Evolutionary conservation across 2,797 vertebrate species (phyloP).

Genomic region (Phalanger gymnotis): DNA sequence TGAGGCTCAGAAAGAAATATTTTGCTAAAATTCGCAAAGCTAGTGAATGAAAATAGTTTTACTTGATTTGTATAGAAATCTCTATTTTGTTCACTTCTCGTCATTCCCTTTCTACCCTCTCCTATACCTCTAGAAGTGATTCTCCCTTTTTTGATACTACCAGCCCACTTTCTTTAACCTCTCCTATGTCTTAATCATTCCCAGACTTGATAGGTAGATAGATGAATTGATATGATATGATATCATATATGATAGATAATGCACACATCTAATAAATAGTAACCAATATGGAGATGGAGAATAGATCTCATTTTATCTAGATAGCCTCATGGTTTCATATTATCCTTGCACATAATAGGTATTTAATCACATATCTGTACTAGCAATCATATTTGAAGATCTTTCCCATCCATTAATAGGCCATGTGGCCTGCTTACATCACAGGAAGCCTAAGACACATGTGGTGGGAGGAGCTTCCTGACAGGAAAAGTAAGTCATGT

Average conservation of each 20-base stretch:
- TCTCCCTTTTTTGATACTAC: neutral
- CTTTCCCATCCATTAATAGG: no score
- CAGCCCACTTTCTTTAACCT: neutral
- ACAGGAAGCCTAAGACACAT: no score
- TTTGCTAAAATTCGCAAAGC: neutral
- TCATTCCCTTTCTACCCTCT: neutral
- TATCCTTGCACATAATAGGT: neutral
- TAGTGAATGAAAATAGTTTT: neutral
- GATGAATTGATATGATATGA: no score
- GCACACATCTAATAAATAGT: neutral
- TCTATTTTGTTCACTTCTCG: neutral
- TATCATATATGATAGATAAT: neutral
- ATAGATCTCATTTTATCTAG: neutral
- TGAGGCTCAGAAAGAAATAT: neutral
- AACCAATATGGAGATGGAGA: neutral
- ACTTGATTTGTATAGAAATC: neutral
- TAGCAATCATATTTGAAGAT: no score
- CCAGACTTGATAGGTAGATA: neutral
- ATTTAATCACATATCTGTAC: neutral
- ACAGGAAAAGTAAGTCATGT: no score
- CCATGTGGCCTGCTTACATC: no score
- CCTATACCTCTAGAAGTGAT: neutral
- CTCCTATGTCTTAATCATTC: neutral
- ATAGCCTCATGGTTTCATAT: neutral
- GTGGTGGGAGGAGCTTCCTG: no score